Percentiles rank a stretch among this genome's conserved stretches.
Conservation (phyloP, 2,113 vertebrate genomes). For the Cynocephalus volans region DNA sequence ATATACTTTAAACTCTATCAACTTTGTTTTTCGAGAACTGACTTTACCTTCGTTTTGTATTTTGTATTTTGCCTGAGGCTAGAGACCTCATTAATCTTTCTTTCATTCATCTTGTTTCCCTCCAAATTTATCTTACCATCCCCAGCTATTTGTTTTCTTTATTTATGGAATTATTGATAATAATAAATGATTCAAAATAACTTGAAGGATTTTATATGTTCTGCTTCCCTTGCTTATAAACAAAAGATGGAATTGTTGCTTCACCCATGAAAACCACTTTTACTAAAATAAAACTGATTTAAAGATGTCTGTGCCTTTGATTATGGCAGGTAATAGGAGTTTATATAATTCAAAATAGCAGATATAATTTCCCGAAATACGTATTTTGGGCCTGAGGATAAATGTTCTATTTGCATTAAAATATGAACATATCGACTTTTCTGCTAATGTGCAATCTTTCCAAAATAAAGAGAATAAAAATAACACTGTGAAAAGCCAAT, state of each 20-base stretch:
- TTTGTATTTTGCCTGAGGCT: background rate
- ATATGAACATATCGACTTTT: background rate
- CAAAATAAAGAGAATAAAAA: conserved; percentile 31
- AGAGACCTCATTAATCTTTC: background rate
- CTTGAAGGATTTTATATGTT: background rate
- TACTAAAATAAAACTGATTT: conserved; percentile 21
- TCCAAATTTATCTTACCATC: background rate
- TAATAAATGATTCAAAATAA: conserved; percentile 37
- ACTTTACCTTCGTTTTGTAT: background rate
- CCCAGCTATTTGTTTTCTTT: background rate
- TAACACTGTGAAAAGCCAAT: background rate
- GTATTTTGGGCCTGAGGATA: background rate
- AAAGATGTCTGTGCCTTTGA: background rate
- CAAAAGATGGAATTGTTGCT: background rate
- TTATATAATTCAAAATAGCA: conserved; percentile 29
- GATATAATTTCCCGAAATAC: background rate
- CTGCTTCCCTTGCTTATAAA: background rate
- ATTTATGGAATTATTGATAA: background rate
- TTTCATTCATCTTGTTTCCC: background rate
- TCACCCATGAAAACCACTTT: background rate
- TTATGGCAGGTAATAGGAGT: background rate
- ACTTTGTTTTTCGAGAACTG: background rate
- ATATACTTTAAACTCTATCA: background rate
- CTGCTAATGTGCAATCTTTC: background rate
- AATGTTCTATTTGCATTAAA: conserved; percentile 36